Evolutionary conservation across 1,140 invertebrate genomes (phyloP).

Genomic region (Sipha flava): DNA sequence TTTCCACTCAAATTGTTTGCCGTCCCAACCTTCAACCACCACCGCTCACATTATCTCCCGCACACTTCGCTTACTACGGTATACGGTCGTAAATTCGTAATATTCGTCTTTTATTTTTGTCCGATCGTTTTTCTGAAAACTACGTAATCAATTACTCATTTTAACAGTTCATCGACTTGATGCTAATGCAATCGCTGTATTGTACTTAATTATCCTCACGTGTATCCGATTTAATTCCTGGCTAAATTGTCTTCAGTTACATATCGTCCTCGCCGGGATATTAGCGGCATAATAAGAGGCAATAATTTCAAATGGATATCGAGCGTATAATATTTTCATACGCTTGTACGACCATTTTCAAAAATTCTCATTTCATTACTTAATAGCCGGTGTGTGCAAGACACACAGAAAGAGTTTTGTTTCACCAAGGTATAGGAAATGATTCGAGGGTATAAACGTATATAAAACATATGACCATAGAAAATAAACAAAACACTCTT

Average conservation of each 20-base stretch:
- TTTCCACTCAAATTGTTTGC: background rate
- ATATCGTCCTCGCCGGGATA: too few relatives aligned
- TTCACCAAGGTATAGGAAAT: background rate
- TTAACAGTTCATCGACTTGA: background rate
- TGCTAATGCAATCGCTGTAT: background rate
- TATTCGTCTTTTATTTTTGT: too few relatives aligned
- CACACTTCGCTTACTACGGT: background rate
- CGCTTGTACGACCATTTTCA: too few relatives aligned
- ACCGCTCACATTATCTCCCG: background rate
- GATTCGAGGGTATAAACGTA: background rate
- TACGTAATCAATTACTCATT: background rate
- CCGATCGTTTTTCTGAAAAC: background rate
- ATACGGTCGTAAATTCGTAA: too few relatives aligned
- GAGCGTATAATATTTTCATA: too few relatives aligned
- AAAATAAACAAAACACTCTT: conserved; percentile 17
- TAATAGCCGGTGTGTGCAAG: too few relatives aligned
- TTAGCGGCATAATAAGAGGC: too few relatives aligned
- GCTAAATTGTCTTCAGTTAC: too few relatives aligned
- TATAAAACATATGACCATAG: background rate
- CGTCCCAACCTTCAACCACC: background rate
- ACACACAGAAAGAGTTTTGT: background rate
- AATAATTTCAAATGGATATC: too few relatives aligned
- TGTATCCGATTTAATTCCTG: background rate
- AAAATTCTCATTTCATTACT: too few relatives aligned
- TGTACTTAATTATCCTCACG: background rate